phyloP scores from a whole-genome alignment of 2,797 vertebrate genomes.

The Forpus xanthops region DNA sequence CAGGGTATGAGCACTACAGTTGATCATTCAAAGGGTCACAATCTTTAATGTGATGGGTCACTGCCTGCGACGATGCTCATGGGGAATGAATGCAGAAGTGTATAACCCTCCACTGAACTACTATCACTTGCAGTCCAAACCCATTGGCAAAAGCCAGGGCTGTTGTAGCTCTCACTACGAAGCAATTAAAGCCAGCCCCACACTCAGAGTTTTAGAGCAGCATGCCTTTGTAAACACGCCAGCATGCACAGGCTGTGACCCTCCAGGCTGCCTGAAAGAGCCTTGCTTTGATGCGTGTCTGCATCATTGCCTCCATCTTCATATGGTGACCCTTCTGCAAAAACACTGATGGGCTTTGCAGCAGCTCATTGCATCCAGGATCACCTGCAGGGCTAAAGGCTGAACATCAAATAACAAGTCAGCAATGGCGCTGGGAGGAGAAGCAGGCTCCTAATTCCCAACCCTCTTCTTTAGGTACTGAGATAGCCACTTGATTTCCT shows the following conservation, averaged over 20 bases:
- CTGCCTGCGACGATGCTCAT: rapidly evolving
- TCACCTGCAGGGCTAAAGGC: not conserved
- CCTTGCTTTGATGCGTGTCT: not conserved
- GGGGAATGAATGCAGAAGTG: not conserved
- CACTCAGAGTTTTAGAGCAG: not conserved
- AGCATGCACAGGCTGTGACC: not conserved
- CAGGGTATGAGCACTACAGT: not conserved
- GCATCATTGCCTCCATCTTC: not conserved
- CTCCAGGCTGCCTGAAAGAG: not conserved
- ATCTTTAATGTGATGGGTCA: not conserved
- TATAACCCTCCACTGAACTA: not conserved
- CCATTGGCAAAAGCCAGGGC: not conserved
- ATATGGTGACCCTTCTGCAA: not conserved
- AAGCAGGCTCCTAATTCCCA: not conserved
- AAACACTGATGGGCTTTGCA: not conserved
- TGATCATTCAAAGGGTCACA: not conserved
- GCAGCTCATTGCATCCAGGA: not conserved
- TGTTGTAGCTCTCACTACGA: not conserved
- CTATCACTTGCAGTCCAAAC: not conserved
- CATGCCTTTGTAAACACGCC: not conserved
- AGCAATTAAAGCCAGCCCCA: not conserved
- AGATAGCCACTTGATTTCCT: not conserved
- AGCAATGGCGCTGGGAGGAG: not conserved
- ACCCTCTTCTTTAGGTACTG: not conserved
- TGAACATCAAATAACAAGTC: not conserved